Conservation (phyloP, 2,888 invertebrate species). For the Acleris literana region DNA sequence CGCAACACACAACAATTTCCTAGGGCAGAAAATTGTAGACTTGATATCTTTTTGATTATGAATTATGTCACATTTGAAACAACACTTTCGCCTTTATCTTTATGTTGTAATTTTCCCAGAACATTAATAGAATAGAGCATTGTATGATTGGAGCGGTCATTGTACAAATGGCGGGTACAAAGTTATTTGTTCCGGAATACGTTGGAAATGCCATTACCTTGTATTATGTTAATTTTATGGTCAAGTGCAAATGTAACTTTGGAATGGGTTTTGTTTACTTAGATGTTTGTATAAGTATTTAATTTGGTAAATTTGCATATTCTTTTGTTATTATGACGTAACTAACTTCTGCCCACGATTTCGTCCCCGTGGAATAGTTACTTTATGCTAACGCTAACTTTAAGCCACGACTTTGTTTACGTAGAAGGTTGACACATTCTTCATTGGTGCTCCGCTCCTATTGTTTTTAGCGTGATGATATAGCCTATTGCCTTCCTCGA, state of each 20-base stretch:
- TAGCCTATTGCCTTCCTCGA: too few relatives aligned
- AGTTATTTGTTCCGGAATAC: constrained; percentile 1
- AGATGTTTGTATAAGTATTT: neutral
- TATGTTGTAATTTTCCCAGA: constrained; percentile 20
- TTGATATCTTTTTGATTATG: too few relatives aligned
- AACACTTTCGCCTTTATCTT: constrained; percentile 1
- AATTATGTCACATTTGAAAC: too few relatives aligned
- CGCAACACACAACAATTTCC: too few relatives aligned
- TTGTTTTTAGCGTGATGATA: too few relatives aligned
- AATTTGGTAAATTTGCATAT: constrained; percentile 14
- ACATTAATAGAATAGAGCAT: constrained; percentile 1
- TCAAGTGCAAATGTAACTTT: neutral
- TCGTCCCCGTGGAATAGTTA: too few relatives aligned
- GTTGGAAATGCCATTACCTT: neutral
- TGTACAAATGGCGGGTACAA: constrained; percentile 8
- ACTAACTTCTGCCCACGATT: too few relatives aligned
- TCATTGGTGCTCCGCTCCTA: too few relatives aligned
- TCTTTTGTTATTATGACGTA: constrained; percentile 6
- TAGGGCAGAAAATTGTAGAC: too few relatives aligned
- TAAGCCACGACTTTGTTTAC: too few relatives aligned
- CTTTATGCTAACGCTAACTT: too few relatives aligned
- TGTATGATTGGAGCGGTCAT: constrained; percentile 17
- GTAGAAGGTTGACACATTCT: too few relatives aligned
- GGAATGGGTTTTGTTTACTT: neutral
- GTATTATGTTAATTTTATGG: neutral